Evolutionary conservation across 2,888 invertebrate species (phyloP).

Genomic region (Meganola albula): DNA sequence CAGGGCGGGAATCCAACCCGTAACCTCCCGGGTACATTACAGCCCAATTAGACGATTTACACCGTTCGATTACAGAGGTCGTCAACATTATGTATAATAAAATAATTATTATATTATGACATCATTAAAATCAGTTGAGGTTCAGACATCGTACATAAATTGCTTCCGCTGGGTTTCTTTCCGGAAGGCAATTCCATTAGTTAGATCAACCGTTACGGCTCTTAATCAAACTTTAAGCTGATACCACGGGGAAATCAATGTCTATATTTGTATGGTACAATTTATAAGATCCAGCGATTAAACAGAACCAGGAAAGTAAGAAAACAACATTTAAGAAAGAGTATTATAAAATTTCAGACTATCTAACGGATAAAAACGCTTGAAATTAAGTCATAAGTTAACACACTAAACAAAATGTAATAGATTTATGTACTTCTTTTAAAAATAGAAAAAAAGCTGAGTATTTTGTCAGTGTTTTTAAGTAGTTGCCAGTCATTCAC

Average conservation of each 20-base stretch:
- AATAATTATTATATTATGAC: background rate
- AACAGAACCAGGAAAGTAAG: no score
- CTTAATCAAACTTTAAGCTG: constrained; percentile 33
- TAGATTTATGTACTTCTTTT: no score
- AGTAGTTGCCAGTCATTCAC: no score
- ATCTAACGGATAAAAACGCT: no score
- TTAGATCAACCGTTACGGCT: constrained; percentile 14
- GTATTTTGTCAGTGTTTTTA: no score
- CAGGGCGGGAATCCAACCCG: no score
- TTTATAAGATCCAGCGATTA: constrained; percentile 6
- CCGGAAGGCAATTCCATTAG: constrained; percentile 15
- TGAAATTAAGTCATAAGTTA: no score
- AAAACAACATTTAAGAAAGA: no score
- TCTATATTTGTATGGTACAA: constrained; percentile 17
- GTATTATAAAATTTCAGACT: no score
- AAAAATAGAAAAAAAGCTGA: no score
- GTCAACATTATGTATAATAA: background rate
- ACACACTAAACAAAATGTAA: no score
- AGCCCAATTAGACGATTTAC: background rate
- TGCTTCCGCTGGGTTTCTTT: constrained; percentile 7
- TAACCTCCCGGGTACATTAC: background rate
- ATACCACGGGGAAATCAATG: constrained; percentile 35
- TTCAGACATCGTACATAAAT: background rate
- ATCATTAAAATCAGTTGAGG: background rate
- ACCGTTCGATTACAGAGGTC: background rate